Base-by-base conservation (phyloP, 2,888 invertebrate genomes). In the Drosophila meridionalis region DNA sequence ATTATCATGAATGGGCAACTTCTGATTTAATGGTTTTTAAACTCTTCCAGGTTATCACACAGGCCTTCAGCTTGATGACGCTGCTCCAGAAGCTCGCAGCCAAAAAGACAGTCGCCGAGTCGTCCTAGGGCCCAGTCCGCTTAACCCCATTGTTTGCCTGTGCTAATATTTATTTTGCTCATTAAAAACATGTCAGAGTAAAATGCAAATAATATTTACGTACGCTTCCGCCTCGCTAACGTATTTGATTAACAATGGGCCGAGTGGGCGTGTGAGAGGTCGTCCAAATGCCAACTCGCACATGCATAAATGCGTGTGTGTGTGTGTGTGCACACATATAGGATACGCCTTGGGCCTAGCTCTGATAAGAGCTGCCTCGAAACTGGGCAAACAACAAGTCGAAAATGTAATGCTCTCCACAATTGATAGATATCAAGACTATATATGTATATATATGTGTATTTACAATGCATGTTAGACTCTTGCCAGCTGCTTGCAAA, bases 41-140 rank as follows among this genome's bases (percentile, higher is more conserved):
- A 36, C 4, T 6, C 32, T 26, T 32, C 2, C 8, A 93, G 93
- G 92, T 92, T 2, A 73, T 92, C 8, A 79, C 88, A 0, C 91
- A 93, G 75, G 91, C 92, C 1, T 92, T 93, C 52, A 92, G 92
- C 5, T 92, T 92, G 75, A 63, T 92, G 36, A 92, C 92, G 1
- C 64, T 93, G 14, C 78, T 93, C 20, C 92, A 92, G 57, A 91
- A 91, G 69, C 64, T 93, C 64, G 89, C 90, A n/a, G 91, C 78
- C 34, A 92, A 92, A 63, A 91, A 91, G 73, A 9, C 71, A 55
- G 58, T 45, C 30, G 0, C n/a, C 26, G 67, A 65, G 26, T 9
- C 64, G 26, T 9, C 64, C 20, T 78, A 74, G 63, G 7, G 8
- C 11, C 5, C n/a, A 12, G 28, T 40, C n/a, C 30, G 55, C 11